Evolutionary conservation across 2,113 vertebrate genomes (phyloP).

Genomic region (Ifrita kowaldi): DNA sequence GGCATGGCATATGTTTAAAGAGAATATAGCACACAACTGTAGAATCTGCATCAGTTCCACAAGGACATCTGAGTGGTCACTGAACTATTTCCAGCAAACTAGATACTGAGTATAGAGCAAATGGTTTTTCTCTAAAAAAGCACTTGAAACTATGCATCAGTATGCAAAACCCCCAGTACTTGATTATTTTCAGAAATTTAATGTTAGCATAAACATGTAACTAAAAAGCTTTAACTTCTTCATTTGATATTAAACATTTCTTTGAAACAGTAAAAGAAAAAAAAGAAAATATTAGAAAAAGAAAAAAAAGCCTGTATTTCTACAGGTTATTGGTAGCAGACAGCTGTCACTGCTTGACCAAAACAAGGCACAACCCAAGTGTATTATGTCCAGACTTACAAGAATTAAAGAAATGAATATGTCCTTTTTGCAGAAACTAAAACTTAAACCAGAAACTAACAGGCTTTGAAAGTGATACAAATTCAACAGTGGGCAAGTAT

Average conservation of each 20-base stretch:
- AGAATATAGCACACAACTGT: background rate
- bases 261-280: background rate
- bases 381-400: background rate
- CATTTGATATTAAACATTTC: background rate
- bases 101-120: background rate
- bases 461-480: background rate
- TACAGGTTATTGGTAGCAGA: background rate
- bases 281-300: no score
- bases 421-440: background rate
- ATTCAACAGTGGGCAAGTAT: background rate
- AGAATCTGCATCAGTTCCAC: background rate
- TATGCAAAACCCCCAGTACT: background rate
- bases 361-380: background rate
- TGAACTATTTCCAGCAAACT: background rate
- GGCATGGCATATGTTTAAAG: background rate
- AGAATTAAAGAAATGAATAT: background rate
- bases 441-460: background rate
- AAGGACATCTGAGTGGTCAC: background rate
- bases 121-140: background rate
- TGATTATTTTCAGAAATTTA: background rate
- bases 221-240: background rate
- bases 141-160: background rate
- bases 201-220: background rate
- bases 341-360: background rate
- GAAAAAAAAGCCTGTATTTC: background rate